Base-by-base conservation (phyloP, 2,113 vertebrate genomes). In the Neogobius melanostomus region DNA sequence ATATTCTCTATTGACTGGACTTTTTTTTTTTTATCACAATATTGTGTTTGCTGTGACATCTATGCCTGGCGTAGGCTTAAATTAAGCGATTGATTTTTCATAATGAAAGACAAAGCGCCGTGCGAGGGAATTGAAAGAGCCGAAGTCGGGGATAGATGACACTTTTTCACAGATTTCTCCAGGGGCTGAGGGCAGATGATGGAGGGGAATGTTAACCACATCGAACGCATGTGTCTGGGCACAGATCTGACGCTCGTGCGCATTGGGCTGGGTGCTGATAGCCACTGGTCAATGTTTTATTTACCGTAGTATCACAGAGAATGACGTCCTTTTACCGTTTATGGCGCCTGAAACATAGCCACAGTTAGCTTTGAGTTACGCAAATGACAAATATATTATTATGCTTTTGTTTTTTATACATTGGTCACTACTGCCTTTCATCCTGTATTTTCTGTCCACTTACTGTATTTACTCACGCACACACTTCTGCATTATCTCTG, bases 281-380 rank as follows among this genome's bases (percentile, higher is more conserved):
- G 15, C 42, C 50, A 68, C 65, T 57, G 47, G 60, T 8, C 69
- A 59, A 90, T 89, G 84, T 89, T 85, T 90, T 89, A 91, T 86
- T 86, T 76, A 88, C 82, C 63, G 45, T 47, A 50, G 62, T 76
- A 62, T 63, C 63, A 72, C 44, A 48, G 9, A 47, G 42, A 48
- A 64, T 68, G 64, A 16, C 66, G 60, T 66, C 69, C 68, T 75
- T 21, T 80, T 51, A 60, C 11, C 61, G 45, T 69, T 75, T n/a
- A n/a, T n/a, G n/a, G n/a, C n/a, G n/a, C n/a, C n/a, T n/a, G n/a
- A n/a, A n/a, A n/a, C n/a, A n/a, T n/a, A n/a, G n/a, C n/a, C n/a
- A 28, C 28, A 28, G 28, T 28, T 1, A 28, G 28, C 28, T 28
- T 28, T 28, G 28, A 28, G 28, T 28, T 28, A 28, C 3, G 28